Conservation (phyloP, 1,140 invertebrate genomes). For the Phenacoccus solenopsis region DNA sequence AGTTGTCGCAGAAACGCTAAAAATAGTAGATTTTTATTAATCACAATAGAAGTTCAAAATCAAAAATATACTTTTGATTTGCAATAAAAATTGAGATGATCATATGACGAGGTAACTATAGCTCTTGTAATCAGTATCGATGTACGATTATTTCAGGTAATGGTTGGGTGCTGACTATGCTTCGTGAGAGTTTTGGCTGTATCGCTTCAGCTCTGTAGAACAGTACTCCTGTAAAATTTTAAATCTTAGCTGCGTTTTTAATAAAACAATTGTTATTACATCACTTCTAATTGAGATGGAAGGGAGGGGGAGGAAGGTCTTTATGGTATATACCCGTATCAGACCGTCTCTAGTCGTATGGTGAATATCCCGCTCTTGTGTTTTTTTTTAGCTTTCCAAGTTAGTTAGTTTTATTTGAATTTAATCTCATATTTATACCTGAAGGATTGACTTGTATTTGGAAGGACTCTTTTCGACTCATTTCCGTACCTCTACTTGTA, state of each 20-base stretch:
- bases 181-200: background rate
- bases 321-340: too few relatives aligned
- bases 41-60: conserved; percentile 38
- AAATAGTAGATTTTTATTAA: conserved; percentile 43
- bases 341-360: too few relatives aligned
- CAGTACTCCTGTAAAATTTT: background rate
- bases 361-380: background rate
- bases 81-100: background rate
- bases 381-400: too few relatives aligned
- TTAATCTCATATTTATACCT: background rate
- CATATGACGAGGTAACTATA: background rate
- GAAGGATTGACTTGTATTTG: conserved; percentile 6
- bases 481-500: background rate
- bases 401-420: background rate
- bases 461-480: background rate
- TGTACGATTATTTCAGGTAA: background rate
- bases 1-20: conserved; percentile 45
- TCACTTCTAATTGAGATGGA: too few relatives aligned
- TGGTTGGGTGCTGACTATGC: background rate
- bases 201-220: background rate
- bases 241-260: too few relatives aligned
- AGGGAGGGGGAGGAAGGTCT: too few relatives aligned
- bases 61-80: conserved; percentile 19
- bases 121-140: background rate
- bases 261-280: too few relatives aligned